phyloP scores from a whole-genome alignment of 1,140 invertebrate species.

The Platorchestia sp. region DNA sequence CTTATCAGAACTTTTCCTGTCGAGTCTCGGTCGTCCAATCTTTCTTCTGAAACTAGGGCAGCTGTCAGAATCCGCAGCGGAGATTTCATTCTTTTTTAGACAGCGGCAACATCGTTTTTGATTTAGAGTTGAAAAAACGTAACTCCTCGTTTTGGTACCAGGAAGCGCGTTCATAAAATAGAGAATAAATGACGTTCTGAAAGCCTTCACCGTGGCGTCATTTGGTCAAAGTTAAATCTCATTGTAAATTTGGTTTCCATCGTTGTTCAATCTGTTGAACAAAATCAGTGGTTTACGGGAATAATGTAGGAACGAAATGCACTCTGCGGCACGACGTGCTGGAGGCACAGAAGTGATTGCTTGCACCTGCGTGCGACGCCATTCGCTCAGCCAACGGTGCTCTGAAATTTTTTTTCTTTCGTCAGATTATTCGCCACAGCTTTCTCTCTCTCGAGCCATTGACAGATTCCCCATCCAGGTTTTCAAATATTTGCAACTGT shows the following conservation, averaged over 20 bases:
- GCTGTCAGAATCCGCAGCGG: background rate
- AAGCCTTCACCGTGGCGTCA: background rate
- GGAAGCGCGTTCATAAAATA: background rate
- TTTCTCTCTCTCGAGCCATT: background rate
- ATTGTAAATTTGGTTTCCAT: background rate
- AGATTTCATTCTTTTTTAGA: background rate
- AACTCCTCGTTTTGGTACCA: background rate
- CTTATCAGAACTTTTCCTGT: background rate
- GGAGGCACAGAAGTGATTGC: background rate
- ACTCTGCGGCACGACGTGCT: background rate
- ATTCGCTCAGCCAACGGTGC: background rate
- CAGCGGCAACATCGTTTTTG: background rate
- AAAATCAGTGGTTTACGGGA: background rate
- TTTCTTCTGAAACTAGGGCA: background rate
- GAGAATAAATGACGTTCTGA: background rate
- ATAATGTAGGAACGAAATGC: background rate
- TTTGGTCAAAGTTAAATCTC: background rate
- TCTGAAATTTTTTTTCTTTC: background rate
- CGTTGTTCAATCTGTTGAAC: background rate
- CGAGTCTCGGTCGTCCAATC: background rate
- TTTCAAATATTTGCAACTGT: background rate
- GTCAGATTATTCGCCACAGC: background rate
- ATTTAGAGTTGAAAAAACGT: background rate
- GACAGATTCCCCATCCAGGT: background rate
- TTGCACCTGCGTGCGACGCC: background rate